These are phyloP conservation scores for Columba livia DNA, from an alignment of 2,113 vertebrate genomes.

Conservation along the genomic window DNA sequence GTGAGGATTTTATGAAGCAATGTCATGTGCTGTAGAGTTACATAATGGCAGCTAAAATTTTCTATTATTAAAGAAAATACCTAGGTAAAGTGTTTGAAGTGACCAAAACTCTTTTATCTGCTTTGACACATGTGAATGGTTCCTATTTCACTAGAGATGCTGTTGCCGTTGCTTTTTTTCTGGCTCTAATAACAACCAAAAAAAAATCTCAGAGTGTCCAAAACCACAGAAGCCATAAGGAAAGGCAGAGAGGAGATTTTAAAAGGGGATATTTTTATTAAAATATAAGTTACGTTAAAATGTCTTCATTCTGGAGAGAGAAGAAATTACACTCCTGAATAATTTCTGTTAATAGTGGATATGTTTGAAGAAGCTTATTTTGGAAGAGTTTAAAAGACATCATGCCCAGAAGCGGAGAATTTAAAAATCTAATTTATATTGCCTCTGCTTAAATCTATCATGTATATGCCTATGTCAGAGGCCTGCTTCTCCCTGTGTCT, in stretches of 20 bases:
- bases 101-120: conserved; percentile 26
- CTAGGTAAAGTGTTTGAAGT: conserved; percentile 12
- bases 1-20: not conserved
- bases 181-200: not conserved
- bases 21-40: not conserved
- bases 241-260: not conserved
- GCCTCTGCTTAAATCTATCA: not conserved
- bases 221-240: not conserved
- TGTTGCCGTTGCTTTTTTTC: not conserved
- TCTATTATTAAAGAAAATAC: conserved; percentile 16
- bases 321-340: not conserved
- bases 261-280: conserved; percentile 9
- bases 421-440: not conserved
- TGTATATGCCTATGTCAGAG: not conserved
- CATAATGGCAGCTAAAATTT: not conserved
- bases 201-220: not conserved
- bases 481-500: not conserved
- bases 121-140: not conserved
- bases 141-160: not conserved
- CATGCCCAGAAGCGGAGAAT: not conserved
- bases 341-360: not conserved
- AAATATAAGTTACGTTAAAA: conserved; percentile 19
- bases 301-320: not conserved
- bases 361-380: conserved; percentile 17
- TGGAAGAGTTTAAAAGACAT: not conserved